Base-by-base conservation (phyloP, 2,113 vertebrate genomes). In the Leptosomus discolor region DNA sequence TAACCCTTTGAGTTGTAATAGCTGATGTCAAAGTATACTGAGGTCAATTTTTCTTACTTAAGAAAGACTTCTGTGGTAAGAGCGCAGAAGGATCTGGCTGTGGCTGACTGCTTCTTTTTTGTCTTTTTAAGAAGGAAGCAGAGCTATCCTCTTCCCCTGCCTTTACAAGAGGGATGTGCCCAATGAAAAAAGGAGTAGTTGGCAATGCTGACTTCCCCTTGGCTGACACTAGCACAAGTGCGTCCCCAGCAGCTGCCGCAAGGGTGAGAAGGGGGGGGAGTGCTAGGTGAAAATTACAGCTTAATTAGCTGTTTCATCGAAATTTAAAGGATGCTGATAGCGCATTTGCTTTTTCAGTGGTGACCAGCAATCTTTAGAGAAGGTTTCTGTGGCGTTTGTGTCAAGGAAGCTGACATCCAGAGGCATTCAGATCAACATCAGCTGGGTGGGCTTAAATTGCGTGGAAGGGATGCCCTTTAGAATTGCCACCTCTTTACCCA, bases 91-190 rank as follows among this genome's bases (percentile, higher is more conserved):
- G 32, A 61, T 86, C 51, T 70, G 64, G 27, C 56, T 70, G 60
- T 84, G 48, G 26, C 29, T 82, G 69, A 43, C 36, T 71, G 30
- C 36, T 83, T 6, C 36, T 46, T 64, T 78, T 73, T 68, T 37
- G 26, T 9, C 10, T 34, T 65, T 85, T 89, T 43, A 67, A 92
- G 85, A 82, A 85, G 75, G 63, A 92, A 97, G 27, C 64, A 58
- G 68, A 93, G 58, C 53, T 54, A 22, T 75, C 51, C 9, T 88
- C 71, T 84, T 86, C 64, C 85, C 32, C 27, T 51, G 71, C 17
- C 68, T 92, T 80, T 81, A 84, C 56, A 85, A 78, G 94, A 86
- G 54, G 64, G 60, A 71, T 68, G 79, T 84, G 64, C 68, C 36
- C 0, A 1, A 36, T 74, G 16, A 57, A 58, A 45, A 88, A 51